Evolutionary conservation across 2,797 vertebrate species (phyloP).

Genomic region (Sebastes variabilis): DNA sequence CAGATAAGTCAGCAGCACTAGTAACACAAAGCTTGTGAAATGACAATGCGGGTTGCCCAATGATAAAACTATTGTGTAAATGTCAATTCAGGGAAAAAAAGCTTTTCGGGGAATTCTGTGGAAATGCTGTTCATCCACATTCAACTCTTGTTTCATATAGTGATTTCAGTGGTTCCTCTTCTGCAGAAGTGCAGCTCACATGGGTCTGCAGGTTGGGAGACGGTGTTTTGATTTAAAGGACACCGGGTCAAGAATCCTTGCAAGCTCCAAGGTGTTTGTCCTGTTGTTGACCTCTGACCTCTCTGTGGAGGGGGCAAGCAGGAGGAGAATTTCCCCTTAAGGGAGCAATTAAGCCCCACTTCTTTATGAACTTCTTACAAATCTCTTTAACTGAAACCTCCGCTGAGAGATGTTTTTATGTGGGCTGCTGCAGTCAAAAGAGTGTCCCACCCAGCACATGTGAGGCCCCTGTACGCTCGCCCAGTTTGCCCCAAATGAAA

Average conservation of each 20-base stretch:
- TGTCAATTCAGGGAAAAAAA: constrained; percentile 53
- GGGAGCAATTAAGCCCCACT: constrained; percentile 20
- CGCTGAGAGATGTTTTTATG: constrained; percentile 35
- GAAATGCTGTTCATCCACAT: constrained; percentile 56
- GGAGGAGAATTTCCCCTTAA: constrained; percentile 1
- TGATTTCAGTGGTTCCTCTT: constrained; percentile 47
- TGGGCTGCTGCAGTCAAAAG: constrained; percentile 18
- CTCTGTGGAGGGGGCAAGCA: background rate
- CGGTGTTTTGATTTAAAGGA: background rate
- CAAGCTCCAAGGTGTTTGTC: constrained; percentile 33
- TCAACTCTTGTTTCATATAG: background rate
- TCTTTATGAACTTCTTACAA: constrained; percentile 38
- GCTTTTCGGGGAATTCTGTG: constrained; percentile 39
- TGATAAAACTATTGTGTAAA: constrained; percentile 66
- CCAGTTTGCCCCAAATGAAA: constrained; percentile 40
- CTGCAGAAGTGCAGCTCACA: background rate
- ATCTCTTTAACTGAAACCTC: constrained; percentile 23
- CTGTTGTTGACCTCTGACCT: constrained; percentile 44
- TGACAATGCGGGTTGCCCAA: constrained; percentile 55
- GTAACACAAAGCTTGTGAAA: constrained; percentile 54
- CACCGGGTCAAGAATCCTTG: constrained; percentile 12
- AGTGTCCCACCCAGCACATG: constrained; percentile 18
- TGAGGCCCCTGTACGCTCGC: background rate
- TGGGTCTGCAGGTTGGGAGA: background rate
- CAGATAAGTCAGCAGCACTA: background rate